Base-by-base conservation (phyloP, 2,113 vertebrate genomes). In the Procavia capensis region DNA sequence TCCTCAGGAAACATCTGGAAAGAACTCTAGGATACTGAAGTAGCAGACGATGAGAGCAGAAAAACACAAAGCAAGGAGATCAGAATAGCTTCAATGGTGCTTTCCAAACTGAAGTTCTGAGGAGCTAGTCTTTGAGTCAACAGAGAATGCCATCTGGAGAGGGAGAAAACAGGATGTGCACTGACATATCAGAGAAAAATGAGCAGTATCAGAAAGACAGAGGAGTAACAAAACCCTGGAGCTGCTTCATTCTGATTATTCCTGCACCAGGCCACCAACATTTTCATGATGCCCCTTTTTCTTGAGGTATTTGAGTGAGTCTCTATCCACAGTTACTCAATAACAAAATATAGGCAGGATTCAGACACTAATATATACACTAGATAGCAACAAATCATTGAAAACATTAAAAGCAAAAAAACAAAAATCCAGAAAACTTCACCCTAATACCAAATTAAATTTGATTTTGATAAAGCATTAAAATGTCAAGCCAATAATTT, bases 331-430 rank as follows among this genome's bases (percentile, higher is more conserved):
- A 88, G 27, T 75, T 17, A n/a, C 47, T 45, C 59, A 85, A 85
- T 88, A 43, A 82, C 47, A 92, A 97, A 97, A 70, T 5, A 1
- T 14, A 70, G 54, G 91, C 82, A 70, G 54, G 91, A 80, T 92
- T 96, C 50, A 66, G 87, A 80, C 5, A 76, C n/a, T 85, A 66
- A 91, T 9, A 45, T 9, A 45, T 85, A 29, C 43, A 95, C 63
- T 80, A 88, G 47, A 95, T 0, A 83, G 64, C 57, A 96, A 90
- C 13, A 66, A 96, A 3, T 1, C 54, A 31, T 0, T 16, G 20
- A 25, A 82, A 20, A 61, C 24, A 75, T 43, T 70, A 91, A 91
- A 95, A 85, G 75, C 59, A 91, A 95, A 50, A 22, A 84, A 92
- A 70, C 11, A 90, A 86, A 82, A 66, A 20, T 41, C 19, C 24